Base-by-base conservation (phyloP, 2,797 vertebrate species). In the Enteromius fasciolatus region DNA sequence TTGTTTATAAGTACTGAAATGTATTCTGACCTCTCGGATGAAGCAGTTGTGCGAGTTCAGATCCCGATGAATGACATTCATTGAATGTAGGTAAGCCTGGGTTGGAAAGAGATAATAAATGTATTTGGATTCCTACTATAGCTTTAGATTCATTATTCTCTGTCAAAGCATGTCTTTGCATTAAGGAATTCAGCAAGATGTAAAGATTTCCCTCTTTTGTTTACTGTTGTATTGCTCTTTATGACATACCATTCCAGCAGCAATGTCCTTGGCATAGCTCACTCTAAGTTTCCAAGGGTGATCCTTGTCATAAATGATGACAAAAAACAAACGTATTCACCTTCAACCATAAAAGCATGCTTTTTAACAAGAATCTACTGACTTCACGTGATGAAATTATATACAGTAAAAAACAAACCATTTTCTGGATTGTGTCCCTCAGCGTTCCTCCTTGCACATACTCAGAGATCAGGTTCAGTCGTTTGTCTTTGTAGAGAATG, bases 21-120 rank as follows among this genome's bases (percentile, higher is more conserved):
- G 17, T 46, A 31, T 33, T 78, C 94, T 96, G 88, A 99, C 98
- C 96, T 99, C 95, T 83, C 95, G 95, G 80, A 99, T 97, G 3
- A 99, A 95, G 89, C 98, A 99, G 93, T 99, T 99, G 94, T 97
- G 92, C 14, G 98, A 98, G 91, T 99, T 99, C 63, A 99, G 94
- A 90, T 99, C 98, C 3, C 98, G 94, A 88, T 99, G 98, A 90
- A 99, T 99, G 78, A 98, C 96, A 78, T 98, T 98, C 98, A 99
- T 98, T 81, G 97, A 98, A 91, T 99, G 98, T 82, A 99, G 95
- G 91, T 99, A 99, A 46, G 97, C 96, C 98, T 99, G 87, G n/a
- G 50, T 85, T 74, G 78, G 23, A 90, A 4, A 89, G 7, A 86
- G 31, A 14, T 7, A 83, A 57, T 39, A 79, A 23, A 57, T 63